Evolutionary conservation across 2,888 invertebrate genomes (phyloP).

Genomic region (Cabera pusaria): DNA sequence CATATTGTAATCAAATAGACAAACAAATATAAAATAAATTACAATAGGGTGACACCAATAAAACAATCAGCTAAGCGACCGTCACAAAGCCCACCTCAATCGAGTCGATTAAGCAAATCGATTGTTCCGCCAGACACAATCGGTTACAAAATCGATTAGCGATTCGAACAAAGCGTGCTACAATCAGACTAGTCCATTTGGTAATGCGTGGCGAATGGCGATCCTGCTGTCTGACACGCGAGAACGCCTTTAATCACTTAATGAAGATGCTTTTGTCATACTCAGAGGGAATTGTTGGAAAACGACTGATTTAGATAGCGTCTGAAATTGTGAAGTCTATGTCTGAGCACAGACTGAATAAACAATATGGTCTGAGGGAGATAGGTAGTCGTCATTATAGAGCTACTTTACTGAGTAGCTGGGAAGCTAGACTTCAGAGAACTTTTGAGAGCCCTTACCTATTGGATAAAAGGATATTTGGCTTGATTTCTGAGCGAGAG

Average conservation of each 20-base stretch:
- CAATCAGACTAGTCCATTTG: conserved; percentile 29
- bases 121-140: conserved; percentile 23
- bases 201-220: conserved; percentile 29
- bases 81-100: conserved; percentile 8
- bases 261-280: conserved; percentile 15
- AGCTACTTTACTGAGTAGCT: too few relatives aligned
- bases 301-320: too few relatives aligned
- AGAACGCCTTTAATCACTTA: conserved; percentile 28
- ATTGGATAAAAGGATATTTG: too few relatives aligned
- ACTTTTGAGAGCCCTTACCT: too few relatives aligned
- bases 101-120: conserved; percentile 25
- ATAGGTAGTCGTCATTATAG: too few relatives aligned
- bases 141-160: conserved; percentile 26
- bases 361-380: too few relatives aligned
- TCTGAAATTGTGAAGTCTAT: too few relatives aligned
- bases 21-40: conserved; percentile 12
- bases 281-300: conserved; percentile 3
- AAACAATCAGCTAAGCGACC: conserved; percentile 19
- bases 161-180: conserved; percentile 20
- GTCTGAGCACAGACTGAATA: too few relatives aligned
- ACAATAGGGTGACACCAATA: conserved; percentile 8
- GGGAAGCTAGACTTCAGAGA: too few relatives aligned
- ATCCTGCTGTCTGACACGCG: conserved; percentile 22
- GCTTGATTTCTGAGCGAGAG: too few relatives aligned
- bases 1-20: too few relatives aligned